These are phyloP conservation scores for Antechinus stuartii DNA, from an alignment of 2,113 vertebrate genomes.

Conservation along the genomic window DNA sequence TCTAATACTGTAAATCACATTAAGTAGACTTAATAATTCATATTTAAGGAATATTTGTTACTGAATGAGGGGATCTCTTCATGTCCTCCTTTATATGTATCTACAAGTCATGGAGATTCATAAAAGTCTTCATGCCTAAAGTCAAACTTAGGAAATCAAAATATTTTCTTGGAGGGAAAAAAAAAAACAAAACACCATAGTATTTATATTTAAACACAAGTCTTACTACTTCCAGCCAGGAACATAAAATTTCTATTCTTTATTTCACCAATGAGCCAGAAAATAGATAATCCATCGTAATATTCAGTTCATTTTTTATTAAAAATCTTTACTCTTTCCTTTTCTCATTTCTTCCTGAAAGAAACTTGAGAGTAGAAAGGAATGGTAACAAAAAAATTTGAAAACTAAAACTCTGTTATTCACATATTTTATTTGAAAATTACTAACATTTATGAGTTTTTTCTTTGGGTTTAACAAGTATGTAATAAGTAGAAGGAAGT, in stretches of 20 bases:
- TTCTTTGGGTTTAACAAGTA: background rate
- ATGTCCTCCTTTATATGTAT: background rate
- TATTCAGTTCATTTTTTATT: background rate
- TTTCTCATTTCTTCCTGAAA: background rate
- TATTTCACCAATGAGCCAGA: background rate
- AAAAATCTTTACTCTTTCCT: background rate
- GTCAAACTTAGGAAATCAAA: background rate
- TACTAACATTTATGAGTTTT: background rate
- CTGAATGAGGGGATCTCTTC: background rate
- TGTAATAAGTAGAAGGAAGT: background rate
- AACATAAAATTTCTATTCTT: background rate
- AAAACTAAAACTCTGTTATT: background rate
- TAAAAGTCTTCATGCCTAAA: background rate
- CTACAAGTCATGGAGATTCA: background rate
- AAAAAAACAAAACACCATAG: background rate
- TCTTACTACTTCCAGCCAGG: background rate
- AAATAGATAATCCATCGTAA: background rate
- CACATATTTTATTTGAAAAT: background rate
- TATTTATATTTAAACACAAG: slow-evolving; percentile 1
- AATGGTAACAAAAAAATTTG: background rate
- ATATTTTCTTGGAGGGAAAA: background rate
- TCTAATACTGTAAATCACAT: background rate
- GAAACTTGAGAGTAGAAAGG: background rate
- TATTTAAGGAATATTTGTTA: background rate
- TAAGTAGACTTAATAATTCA: background rate